These are phyloP conservation scores for Dryococelus australis DNA, from an alignment of 2,888 invertebrate genomes.

Conservation along the genomic window DNA sequence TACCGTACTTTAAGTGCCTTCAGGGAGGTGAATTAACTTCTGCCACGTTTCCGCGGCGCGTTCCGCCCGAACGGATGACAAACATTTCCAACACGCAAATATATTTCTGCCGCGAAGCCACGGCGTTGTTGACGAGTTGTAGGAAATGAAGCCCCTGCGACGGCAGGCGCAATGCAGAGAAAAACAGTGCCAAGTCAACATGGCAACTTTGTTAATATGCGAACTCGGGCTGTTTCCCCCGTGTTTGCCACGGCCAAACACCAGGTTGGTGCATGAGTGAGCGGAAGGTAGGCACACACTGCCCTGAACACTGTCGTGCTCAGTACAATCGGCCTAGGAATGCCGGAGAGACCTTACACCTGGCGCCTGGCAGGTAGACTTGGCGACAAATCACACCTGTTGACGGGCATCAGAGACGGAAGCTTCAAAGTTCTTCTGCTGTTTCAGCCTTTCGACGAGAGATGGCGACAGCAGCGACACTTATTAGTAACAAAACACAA, in stretches of 20 bases:
- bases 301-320: no score
- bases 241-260: neutral
- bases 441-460: no score
- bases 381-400: no score
- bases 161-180: neutral
- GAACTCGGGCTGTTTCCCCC: neutral
- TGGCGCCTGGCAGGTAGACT: no score
- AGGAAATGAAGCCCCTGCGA: neutral
- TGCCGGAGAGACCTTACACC: no score
- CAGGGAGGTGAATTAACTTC: neutral
- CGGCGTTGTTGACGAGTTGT: neutral
- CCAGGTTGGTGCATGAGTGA: neutral
- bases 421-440: no score
- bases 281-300: neutral
- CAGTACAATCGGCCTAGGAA: no score
- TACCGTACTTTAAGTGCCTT: neutral
- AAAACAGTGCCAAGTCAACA: neutral
- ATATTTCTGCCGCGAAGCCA: neutral
- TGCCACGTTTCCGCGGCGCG: neutral
- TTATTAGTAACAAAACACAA: no score
- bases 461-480: no score
- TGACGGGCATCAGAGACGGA: no score
- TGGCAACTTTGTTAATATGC: neutral
- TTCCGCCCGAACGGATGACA: neutral
- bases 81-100: neutral